Percentiles rank a stretch among this genome's conserved stretches.
phyloP scores from a whole-genome alignment of 35 echinoderm and acorn worm genomes.

The Heliocidaris erythrogramma region DNA sequence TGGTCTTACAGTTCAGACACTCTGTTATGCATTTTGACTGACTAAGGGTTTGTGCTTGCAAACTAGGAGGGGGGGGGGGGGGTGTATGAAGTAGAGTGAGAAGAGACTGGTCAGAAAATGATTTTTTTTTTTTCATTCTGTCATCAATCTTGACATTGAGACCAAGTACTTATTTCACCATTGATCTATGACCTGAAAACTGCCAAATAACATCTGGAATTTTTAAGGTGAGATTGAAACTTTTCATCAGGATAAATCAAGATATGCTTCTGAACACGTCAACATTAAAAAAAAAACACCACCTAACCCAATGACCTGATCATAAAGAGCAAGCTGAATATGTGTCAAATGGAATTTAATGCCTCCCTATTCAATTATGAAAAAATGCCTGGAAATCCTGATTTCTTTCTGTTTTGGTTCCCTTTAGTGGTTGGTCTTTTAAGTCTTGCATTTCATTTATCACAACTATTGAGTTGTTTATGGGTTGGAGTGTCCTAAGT shows the following conservation, averaged over 20 bases:
- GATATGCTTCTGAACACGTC: not conserved
- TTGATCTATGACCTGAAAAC: not conserved
- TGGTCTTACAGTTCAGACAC: too few relatives aligned
- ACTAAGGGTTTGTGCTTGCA: too few relatives aligned
- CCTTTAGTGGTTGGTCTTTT: not conserved
- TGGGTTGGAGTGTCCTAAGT: not conserved
- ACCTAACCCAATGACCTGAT: not conserved
- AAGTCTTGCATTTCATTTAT: not conserved
- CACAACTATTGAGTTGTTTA: not conserved
- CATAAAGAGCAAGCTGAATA: not conserved
- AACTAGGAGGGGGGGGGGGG: too few relatives aligned
- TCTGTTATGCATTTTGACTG: too few relatives aligned
- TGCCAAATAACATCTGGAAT: not conserved
- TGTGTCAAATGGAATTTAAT: not conserved
- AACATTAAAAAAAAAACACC: not conserved
- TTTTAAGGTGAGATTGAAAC: not conserved
- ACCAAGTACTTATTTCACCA: not conserved
- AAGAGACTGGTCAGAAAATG: not conserved
- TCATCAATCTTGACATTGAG: not conserved
- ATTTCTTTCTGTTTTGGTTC: conserved; percentile 18
- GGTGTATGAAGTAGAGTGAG: not conserved
- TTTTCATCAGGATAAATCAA: not conserved
- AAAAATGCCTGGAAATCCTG: not conserved
- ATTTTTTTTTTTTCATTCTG: not conserved
- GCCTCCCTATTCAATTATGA: not conserved